A percentile compares a stretch with the other conserved stretches of the same genome.
Evolutionary conservation across 2,113 vertebrate species (phyloP).

Genomic region (Procavia capensis): DNA sequence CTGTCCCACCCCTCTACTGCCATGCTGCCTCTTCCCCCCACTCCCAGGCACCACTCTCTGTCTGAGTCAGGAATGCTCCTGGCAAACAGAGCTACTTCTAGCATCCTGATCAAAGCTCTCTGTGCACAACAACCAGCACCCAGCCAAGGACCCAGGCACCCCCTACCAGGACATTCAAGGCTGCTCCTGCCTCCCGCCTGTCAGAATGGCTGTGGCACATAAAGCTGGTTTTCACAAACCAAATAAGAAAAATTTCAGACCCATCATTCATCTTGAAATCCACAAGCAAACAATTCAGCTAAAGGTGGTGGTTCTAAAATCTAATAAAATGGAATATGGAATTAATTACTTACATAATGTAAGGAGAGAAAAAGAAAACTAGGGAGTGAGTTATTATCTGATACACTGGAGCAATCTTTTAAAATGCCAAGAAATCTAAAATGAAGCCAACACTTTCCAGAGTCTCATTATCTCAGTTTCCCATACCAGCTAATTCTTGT

Average conservation of each 20-base stretch:
- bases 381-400: neutral
- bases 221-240: neutral
- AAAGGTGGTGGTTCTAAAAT: slow-evolving; percentile 41
- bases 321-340: slow-evolving; percentile 32
- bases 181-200: neutral
- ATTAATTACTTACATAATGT: slow-evolving; percentile 41
- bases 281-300: neutral
- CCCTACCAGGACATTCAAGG: neutral
- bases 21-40: no score
- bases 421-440: slow-evolving; percentile 5
- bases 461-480: neutral
- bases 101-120: neutral
- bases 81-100: neutral
- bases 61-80: neutral
- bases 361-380: neutral
- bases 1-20: neutral
- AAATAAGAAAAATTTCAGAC: neutral
- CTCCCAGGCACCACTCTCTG: neutral
- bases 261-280: slow-evolving; percentile 21
- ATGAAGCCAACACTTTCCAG: neutral
- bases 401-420: neutral
- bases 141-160: neutral
- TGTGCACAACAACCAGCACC: neutral
- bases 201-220: neutral
- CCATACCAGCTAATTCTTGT: neutral